phyloP scores from a whole-genome alignment of 2,888 invertebrate genomes.

The Drosophila histrio region DNA sequence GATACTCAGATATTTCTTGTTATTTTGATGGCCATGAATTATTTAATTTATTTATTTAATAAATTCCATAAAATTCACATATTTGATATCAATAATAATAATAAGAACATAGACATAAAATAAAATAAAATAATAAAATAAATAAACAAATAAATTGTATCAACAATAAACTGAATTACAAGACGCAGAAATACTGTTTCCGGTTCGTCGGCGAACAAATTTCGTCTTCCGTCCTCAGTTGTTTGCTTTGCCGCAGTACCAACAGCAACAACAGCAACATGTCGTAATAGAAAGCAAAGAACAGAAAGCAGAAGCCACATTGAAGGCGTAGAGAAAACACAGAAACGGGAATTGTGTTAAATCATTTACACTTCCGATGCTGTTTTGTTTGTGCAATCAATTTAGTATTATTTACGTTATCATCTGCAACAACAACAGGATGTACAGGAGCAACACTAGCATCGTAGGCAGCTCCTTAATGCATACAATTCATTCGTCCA shows the following conservation, averaged over 20 bases:
- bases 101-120: slow-evolving; percentile 26
- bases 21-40: background rate
- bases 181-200: slow-evolving; percentile 64
- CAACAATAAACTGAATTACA: slow-evolving; percentile 70
- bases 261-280: slow-evolving; percentile 6
- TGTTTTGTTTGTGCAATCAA: slow-evolving; percentile 79
- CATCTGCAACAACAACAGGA: slow-evolving; percentile 43
- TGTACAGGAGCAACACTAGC: slow-evolving; percentile 9
- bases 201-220: slow-evolving; percentile 58
- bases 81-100: slow-evolving; percentile 26
- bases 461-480: slow-evolving; percentile 47
- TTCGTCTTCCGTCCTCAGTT: slow-evolving; percentile 38
- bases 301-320: slow-evolving; percentile 33
- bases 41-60: background rate
- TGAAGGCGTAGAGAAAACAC: slow-evolving; percentile 29
- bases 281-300: slow-evolving; percentile 9
- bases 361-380: slow-evolving; percentile 77
- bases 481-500: slow-evolving; percentile 73
- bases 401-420: slow-evolving; percentile 80
- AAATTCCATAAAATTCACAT: background rate
- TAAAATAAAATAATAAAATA: slow-evolving; percentile 24
- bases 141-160: slow-evolving; percentile 42
- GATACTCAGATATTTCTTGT: too few species aligned
- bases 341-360: slow-evolving; percentile 70
- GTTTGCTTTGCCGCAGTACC: slow-evolving; percentile 25